phyloP scores from a whole-genome alignment of 1,140 invertebrate genomes.

The Zaprionus vittiger region DNA sequence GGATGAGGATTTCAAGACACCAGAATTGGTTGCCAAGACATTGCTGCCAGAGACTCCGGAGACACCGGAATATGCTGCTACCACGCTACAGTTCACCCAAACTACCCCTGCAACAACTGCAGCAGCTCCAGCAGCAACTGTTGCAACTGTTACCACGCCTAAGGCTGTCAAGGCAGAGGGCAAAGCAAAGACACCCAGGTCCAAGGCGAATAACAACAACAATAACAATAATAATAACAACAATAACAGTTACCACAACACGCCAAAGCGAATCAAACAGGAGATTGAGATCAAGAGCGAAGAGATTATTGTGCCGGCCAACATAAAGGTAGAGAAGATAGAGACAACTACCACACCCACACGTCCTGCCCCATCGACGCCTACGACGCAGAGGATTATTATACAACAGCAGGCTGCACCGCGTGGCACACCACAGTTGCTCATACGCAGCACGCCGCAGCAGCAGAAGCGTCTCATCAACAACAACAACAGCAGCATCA shows the following conservation, averaged over 20 bases:
- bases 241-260: slow-evolving; percentile 72
- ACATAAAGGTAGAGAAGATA: slow-evolving; percentile 77
- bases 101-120: slow-evolving; percentile 40
- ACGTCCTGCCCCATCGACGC: slow-evolving; percentile 5
- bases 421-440: slow-evolving; percentile 62
- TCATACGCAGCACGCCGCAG: slow-evolving; percentile 69
- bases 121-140: slow-evolving; percentile 21
- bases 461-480: slow-evolving; percentile 42
- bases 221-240: slow-evolving; percentile 53
- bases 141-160: slow-evolving; percentile 18
- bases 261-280: slow-evolving; percentile 79
- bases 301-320: slow-evolving; percentile 78
- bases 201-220: slow-evolving; percentile 71
- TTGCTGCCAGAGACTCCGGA: slow-evolving; percentile 82
- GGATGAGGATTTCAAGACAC: slow-evolving; percentile 59
- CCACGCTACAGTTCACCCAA: slow-evolving; percentile 69
- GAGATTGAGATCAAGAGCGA: slow-evolving; percentile 83
- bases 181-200: slow-evolving; percentile 49
- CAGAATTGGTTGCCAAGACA: slow-evolving; percentile 73
- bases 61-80: slow-evolving; percentile 80
- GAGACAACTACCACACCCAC: slow-evolving; percentile 38
- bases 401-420: slow-evolving; percentile 71
- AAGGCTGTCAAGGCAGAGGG: slow-evolving; percentile 35
- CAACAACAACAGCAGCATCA: slow-evolving; percentile 36
- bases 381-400: slow-evolving; percentile 52